Evolutionary conservation across 2,113 vertebrate species (phyloP).

Genomic region (Oreamnos americanus): DNA sequence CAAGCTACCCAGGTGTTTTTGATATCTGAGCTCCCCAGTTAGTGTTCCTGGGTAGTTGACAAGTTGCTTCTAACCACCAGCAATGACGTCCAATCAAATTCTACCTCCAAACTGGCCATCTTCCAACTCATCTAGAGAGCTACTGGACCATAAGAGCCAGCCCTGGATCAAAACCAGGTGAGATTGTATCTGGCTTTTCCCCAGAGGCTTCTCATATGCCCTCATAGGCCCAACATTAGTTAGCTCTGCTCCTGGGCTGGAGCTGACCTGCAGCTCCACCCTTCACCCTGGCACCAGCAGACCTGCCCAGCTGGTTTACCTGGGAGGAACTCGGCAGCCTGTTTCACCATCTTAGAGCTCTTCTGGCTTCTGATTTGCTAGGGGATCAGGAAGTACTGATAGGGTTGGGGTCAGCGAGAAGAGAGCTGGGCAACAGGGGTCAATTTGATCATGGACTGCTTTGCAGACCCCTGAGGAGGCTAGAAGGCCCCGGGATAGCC

Average conservation of each 20-base stretch:
- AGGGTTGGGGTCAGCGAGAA: not conserved
- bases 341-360: not conserved
- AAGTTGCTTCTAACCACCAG: not conserved
- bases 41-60: not conserved
- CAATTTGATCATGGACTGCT: not conserved
- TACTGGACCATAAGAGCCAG: not conserved
- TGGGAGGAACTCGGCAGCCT: not conserved
- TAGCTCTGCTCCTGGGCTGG: not conserved
- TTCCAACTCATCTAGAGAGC: not conserved
- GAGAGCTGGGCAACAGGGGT: not conserved
- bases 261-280: not conserved
- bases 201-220: not conserved
- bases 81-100: not conserved
- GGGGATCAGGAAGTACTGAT: not conserved
- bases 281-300: not conserved
- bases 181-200: not conserved
- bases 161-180: not conserved
- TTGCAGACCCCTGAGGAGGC: not conserved
- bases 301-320: constrained; percentile 61
- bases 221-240: not conserved
- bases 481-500: not conserved
- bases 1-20: not conserved
- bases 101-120: not conserved
- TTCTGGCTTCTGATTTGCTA: not conserved
- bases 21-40: not conserved